Evolutionary conservation across 2,113 vertebrate species (phyloP), one percentile per base, ranked within the genome.

Genomic region (Octodon degus): DNA sequence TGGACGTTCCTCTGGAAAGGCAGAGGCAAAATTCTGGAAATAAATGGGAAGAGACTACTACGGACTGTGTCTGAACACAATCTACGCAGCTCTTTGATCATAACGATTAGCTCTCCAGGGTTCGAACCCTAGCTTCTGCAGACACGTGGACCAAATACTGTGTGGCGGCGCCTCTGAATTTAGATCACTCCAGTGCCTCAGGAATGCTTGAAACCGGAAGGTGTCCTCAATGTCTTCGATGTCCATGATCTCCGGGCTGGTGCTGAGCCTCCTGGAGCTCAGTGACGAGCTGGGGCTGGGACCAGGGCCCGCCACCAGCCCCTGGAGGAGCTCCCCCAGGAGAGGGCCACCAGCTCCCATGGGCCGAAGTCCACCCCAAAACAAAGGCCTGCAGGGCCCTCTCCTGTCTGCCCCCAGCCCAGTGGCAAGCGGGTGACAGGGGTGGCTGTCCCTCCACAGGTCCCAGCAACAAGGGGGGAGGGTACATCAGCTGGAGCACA

Each of bases 251-350:
- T 37, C 37, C 0, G 83, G 50, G 67, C 84, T 77, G 2, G 3
- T 1, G 2, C 32, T 4, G 40, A 43, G 27, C 76, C 50, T 34
- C 91, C 85, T 0, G 1, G 34, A 53, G 34, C 32, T 74, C n/a
- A 19, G 90, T 19, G 82, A 47, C 12, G 13, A n/a, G 70, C 30
- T 7, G 0, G 12, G 5, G 24, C 19, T 4, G 79, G 43, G 55
- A 72, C 12, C 22, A 68, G 24, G 0, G 22, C 70, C 79, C 0
- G 40, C 83, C 92, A 22, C 63, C 20, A 0, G 53, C 0, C 0
- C 89, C 16, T 0, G 12, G 91, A 55, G 82, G 90, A 25, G 63
- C 58, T 74, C 43, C 32, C 27, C 58, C 1, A 89, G 17, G 68
- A 5, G 0, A 0, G 0, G 55, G 37, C 25, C 32, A 1, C 32